Conservation (phyloP, 2,888 invertebrate species). For the Parnassius orleans region DNA sequence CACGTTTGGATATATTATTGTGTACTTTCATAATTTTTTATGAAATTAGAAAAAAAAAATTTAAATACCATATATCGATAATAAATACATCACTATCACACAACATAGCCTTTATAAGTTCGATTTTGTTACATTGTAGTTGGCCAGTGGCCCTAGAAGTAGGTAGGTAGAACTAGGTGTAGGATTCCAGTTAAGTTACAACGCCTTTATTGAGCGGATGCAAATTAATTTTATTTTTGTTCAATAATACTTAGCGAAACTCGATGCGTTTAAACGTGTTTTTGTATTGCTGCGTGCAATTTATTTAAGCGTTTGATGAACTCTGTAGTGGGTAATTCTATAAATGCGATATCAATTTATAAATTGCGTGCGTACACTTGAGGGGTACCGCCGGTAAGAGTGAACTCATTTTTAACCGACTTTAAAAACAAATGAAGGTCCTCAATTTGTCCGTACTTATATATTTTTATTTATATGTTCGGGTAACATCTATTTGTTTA, state of each 20-base stretch:
- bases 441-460: too few species aligned
- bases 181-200: slow-evolving; percentile 26
- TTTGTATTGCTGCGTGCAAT: slow-evolving; percentile 12
- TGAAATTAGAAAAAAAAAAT: too few species aligned
- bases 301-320: slow-evolving; percentile 20
- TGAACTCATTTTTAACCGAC: too few species aligned
- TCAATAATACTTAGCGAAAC: slow-evolving; percentile 25
- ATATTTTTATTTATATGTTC: too few species aligned
- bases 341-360: background rate
- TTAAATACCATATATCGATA: too few species aligned
- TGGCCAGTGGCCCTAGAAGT: slow-evolving; percentile 13
- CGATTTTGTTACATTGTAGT: slow-evolving; percentile 15
- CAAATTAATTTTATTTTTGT: slow-evolving; percentile 28
- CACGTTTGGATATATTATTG: too few species aligned
- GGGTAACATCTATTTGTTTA: too few species aligned
- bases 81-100: background rate
- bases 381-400: too few species aligned
- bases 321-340: background rate
- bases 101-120: slow-evolving; percentile 3
- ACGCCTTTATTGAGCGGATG: slow-evolving; percentile 26
- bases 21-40: too few species aligned
- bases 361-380: too few species aligned
- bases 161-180: background rate
- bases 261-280: slow-evolving; percentile 24
- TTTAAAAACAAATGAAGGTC: too few species aligned